Conservation (phyloP, 2,888 invertebrate species). For the Axea sp. region DNA sequence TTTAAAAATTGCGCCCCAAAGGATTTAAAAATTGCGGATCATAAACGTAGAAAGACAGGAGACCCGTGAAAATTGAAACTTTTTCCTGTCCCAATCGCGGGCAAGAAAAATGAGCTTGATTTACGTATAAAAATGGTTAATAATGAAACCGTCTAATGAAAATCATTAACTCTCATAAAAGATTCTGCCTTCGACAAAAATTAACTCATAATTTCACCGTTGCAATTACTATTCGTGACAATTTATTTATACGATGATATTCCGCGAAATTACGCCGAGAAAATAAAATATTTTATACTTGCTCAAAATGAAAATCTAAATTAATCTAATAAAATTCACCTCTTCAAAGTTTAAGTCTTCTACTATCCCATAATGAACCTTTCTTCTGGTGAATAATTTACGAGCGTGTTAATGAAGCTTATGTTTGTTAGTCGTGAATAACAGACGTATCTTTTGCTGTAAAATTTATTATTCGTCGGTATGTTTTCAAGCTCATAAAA, state of each 20-base stretch:
- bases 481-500: conserved; percentile 21
- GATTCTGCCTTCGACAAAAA: background rate
- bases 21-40: conserved; percentile 18
- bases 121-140: background rate
- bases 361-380: conserved; percentile 31
- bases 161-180: conserved; percentile 11
- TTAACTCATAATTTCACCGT: conserved; percentile 11
- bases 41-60: background rate
- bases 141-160: conserved; percentile 7
- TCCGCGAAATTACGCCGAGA: background rate
- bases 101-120: conserved; percentile 6
- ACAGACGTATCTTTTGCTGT: conserved; percentile 40
- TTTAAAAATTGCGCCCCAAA: conserved; percentile 15
- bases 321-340: conserved; percentile 35
- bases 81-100: background rate
- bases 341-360: conserved; percentile 19
- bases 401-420: conserved; percentile 46
- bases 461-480: conserved; percentile 34
- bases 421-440: conserved; percentile 43
- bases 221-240: conserved; percentile 7
- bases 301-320: conserved; percentile 21
- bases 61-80: background rate
- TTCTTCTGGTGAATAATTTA: conserved; percentile 44
- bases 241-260: background rate
- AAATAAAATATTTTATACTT: conserved; percentile 18